Base-by-base conservation (phyloP, 1,140 invertebrate genomes). In the Pogonomyrmex californicus region DNA sequence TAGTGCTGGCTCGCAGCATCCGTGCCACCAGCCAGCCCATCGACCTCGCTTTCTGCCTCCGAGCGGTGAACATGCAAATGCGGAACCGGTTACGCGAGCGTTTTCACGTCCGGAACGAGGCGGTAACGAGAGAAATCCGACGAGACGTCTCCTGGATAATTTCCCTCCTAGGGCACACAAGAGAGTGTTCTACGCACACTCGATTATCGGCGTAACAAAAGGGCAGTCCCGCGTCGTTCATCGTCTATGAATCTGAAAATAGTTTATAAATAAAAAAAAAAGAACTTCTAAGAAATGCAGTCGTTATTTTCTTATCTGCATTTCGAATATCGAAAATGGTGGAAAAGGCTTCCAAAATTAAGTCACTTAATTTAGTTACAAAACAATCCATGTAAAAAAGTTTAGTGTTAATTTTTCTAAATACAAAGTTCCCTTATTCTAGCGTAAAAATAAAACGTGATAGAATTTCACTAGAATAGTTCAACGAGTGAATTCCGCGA, bases 61-160 rank as follows among this genome's bases (percentile, higher is more conserved):
- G 54, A 91, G 82, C 87, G 83, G 85, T 87, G 89, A 90, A 87
- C 87, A 90, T 91, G 90, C 90, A 91, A 91, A 91, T 91, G 87
- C 90, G 78, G 86, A 88, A 91, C 89, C 87, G 89, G 90, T 91
- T 91, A 90, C 89, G 89, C 82, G 89, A 88, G 60, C 90, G 87
- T 91, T 91, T 86, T 91, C 89, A 88, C 89, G 85, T 91, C 90
- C 90, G 90, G 86, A 88, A 91, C 71, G 90, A 90, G 87, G 89
- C 68, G 89, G 86, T 91, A 91, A 91, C 90, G 83, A 90, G 90
- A 91, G 90, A 88, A 91, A 90, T 91, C 89, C 90, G 83, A 91
- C 90, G 89, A 91, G 90, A 90, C 87, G 89, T 90, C 89, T 90
- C 89, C 90, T 90, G 90, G 89, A 90, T 88, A 91, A 91, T 90